These are phyloP conservation scores for Gisinianus flammeolus DNA, from an alignment of 2,888 invertebrate species.

Conservation along the genomic window DNA sequence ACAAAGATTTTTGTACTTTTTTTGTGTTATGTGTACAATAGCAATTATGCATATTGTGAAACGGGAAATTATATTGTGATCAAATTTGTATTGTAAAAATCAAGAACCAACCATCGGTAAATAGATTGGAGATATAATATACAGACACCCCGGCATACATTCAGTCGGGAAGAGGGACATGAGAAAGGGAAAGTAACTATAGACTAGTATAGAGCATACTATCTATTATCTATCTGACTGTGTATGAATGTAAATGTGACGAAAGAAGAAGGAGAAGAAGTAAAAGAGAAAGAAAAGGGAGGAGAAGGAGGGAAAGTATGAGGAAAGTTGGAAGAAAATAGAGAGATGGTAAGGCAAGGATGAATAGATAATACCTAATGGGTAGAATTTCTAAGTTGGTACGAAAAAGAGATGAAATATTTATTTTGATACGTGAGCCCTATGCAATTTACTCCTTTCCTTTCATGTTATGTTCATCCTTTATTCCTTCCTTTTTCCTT, in stretches of 20 bases:
- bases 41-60: background rate
- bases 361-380: background rate
- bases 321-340: background rate
- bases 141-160: background rate
- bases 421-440: conserved; percentile 5
- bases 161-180: background rate
- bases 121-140: no score
- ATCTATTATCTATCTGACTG: background rate
- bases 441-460: conserved; percentile 21
- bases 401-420: background rate
- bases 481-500: conserved; percentile 23
- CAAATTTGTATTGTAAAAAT: background rate
- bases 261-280: background rate
- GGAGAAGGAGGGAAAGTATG: background rate
- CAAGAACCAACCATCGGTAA: no score
- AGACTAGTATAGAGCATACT: background rate
- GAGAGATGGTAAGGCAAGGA: background rate
- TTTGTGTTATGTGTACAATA: no score
- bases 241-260: background rate
- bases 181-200: background rate
- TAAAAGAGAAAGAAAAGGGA: background rate
- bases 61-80: background rate
- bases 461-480: conserved; percentile 21
- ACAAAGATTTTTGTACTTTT: no score
- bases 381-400: conserved; percentile 1